phyloP scores from a whole-genome alignment of 2,888 invertebrate species.

The Apotomis betuletana region DNA sequence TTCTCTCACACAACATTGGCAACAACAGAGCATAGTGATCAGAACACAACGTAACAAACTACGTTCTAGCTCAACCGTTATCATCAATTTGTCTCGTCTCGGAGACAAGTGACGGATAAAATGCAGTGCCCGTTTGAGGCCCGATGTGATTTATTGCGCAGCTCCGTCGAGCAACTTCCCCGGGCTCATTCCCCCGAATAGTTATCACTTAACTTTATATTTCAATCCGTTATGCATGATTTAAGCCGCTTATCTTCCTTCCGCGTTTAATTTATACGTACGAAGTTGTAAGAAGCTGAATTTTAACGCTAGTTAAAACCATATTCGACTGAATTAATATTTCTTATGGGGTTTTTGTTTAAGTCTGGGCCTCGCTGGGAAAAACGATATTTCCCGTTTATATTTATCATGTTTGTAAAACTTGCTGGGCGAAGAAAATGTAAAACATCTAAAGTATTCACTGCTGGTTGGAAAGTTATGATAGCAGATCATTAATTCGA shows the following conservation, averaged over 20 bases:
- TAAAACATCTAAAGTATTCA: not conserved
- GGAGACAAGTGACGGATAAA: conserved; percentile 68
- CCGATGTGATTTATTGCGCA: conserved; percentile 63
- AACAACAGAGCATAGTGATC: conserved; percentile 33
- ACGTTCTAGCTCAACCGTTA: conserved; percentile 52
- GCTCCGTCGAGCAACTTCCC: conserved; percentile 47
- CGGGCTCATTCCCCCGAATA: conserved; percentile 43
- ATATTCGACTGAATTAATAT: conserved; percentile 14
- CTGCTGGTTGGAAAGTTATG: no score
- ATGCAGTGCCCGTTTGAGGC: conserved; percentile 60
- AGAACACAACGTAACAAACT: conserved; percentile 35
- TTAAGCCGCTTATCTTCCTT: conserved; percentile 38
- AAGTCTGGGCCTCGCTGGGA: conserved; percentile 1
- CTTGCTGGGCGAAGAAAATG: not conserved
- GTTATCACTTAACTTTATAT: conserved; percentile 43
- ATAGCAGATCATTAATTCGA: no score
- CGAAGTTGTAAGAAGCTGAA: conserved; percentile 23
- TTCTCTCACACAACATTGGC: no score
- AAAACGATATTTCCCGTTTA: not conserved
- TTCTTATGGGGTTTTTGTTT: conserved; percentile 22
- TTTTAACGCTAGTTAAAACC: conserved; percentile 20
- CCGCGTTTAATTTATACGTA: conserved; percentile 31
- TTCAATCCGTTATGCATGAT: conserved; percentile 41
- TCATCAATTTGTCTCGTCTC: conserved; percentile 64
- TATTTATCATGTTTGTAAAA: not conserved